Conservation (phyloP, 1,140 invertebrate genomes). For the Phymastichus coffea region DNA sequence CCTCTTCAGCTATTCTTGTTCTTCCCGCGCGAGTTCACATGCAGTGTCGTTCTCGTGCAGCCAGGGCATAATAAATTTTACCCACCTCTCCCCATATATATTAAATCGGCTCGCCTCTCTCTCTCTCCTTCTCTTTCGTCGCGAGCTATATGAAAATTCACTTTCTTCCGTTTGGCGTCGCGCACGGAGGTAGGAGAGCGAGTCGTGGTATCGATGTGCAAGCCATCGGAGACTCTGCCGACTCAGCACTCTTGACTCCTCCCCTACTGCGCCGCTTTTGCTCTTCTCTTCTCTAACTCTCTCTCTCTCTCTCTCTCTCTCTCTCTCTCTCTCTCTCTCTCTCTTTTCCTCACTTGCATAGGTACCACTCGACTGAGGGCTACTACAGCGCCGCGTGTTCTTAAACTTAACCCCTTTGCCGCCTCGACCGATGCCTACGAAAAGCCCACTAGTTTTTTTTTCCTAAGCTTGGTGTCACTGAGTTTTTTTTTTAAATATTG, state of each 20-base stretch:
- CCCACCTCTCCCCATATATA: not conserved
- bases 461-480: no score
- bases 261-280: constrained; percentile 37
- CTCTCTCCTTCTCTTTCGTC: no score
- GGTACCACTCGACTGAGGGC: not conserved
- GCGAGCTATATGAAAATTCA: constrained; percentile 6
- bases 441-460: no score
- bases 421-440: no score
- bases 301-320: no score
- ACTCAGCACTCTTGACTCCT: constrained; percentile 55
- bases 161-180: constrained; percentile 15
- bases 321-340: constrained; percentile 26
- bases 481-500: no score
- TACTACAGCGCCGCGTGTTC: constrained; percentile 33
- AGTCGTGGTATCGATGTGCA: constrained; percentile 54
- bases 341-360: constrained; percentile 26
- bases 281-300: constrained; percentile 30
- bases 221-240: constrained; percentile 48
- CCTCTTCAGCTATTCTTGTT: no score
- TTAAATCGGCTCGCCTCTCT: not conserved
- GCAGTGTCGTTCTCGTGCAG: not conserved
- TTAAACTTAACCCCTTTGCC: constrained; percentile 40
- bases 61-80: not conserved
- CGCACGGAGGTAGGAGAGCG: no score
- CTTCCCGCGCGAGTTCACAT: not conserved